A percentile compares a stretch with the other conserved stretches of the same genome.
Conservation (phyloP, 1,140 invertebrate species). For the Gryllus bimaculatus region DNA sequence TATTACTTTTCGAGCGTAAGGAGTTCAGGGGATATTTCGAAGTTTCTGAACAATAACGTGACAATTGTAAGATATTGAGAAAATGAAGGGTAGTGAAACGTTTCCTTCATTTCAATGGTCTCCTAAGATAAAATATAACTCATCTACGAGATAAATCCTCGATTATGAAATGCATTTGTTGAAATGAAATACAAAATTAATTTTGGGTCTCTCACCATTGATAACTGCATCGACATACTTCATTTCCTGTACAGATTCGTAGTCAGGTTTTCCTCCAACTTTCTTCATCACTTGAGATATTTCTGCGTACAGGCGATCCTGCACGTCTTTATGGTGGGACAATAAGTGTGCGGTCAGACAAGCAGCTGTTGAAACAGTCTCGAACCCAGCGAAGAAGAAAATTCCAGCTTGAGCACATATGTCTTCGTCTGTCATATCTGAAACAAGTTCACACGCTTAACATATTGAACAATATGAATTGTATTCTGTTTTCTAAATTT, state of each 20-base stretch:
- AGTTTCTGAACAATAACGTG: no score
- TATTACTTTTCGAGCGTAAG: no score
- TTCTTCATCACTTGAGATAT: conserved; percentile 27
- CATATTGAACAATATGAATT: no score
- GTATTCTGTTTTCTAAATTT: no score
- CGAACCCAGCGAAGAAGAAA: conserved; percentile 36
- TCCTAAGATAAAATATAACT: no score
- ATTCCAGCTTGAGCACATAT: conserved; percentile 29
- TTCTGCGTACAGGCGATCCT: conserved; percentile 36
- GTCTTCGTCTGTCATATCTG: conserved; percentile 26
- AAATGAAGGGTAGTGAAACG: no score
- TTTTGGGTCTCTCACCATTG: neutral
- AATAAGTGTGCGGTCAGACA: conserved; percentile 36
- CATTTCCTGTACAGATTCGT: conserved; percentile 11
- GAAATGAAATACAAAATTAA: no score
- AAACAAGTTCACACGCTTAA: neutral
- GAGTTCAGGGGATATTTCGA: no score
- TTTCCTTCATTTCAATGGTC: no score
- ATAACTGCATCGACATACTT: conserved; percentile 18
- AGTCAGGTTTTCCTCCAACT: conserved; percentile 9
- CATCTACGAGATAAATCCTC: no score
- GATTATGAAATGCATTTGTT: no score
- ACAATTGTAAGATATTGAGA: no score
- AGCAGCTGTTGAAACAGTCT: conserved; percentile 37
- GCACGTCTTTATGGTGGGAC: conserved; percentile 37